A percentile compares a stretch with the other conserved stretches of the same genome.
phyloP scores from a whole-genome alignment of 2,113 vertebrate genomes.

The Centropus unirufus region DNA sequence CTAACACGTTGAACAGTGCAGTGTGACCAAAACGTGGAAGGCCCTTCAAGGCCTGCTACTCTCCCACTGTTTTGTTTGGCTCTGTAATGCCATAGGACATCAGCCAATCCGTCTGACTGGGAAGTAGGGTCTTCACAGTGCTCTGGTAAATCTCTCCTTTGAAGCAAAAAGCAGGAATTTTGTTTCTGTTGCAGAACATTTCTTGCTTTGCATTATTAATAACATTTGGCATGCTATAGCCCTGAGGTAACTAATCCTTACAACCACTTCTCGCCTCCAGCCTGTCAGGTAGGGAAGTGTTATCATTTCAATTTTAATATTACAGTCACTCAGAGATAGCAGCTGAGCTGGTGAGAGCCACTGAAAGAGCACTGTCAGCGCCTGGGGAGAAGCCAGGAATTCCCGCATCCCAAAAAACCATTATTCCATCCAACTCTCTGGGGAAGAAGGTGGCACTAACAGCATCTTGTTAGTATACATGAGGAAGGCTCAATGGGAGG shows the following conservation, averaged over 20 bases:
- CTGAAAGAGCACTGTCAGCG: not conserved
- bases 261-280: not conserved
- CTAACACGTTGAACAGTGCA: not conserved
- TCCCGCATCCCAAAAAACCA: not conserved
- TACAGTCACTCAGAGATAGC: not conserved
- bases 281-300: not conserved
- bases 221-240: not conserved
- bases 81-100: not conserved
- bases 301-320: not conserved
- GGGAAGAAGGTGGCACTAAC: conserved; percentile 1
- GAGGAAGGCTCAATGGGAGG: conserved; percentile 12
- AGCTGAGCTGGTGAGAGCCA: not conserved
- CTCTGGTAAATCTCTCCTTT: conserved; percentile 4
- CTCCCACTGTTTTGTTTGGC: not conserved
- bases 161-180: conserved; percentile 36
- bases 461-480: not conserved
- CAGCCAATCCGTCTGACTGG: not conserved
- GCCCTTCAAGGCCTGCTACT: not conserved
- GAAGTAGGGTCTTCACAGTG: not conserved
- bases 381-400: not conserved
- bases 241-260: conserved; percentile 26
- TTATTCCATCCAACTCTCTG: not conserved
- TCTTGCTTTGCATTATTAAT: conserved; percentile 49
- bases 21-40: not conserved
- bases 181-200: conserved; percentile 5